Evolutionary conservation across 2,113 vertebrate genomes (phyloP).

Genomic region (Ibidorhyncha struthersii): DNA sequence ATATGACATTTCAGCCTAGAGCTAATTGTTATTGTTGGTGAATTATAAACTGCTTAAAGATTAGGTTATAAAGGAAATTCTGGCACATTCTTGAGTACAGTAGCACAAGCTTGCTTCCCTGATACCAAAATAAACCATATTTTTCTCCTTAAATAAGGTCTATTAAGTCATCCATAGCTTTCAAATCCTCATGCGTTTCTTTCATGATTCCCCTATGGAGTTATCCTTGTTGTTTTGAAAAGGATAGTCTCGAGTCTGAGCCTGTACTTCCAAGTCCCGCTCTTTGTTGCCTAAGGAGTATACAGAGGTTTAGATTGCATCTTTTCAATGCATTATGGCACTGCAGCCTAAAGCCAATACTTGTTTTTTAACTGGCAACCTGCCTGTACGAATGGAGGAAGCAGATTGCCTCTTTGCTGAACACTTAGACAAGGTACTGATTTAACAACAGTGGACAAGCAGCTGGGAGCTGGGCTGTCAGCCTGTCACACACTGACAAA

Average conservation of each 20-base stretch:
- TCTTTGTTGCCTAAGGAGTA: conserved; percentile 68
- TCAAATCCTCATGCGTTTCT: conserved; percentile 22
- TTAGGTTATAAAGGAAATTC: background rate
- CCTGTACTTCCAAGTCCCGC: conserved; percentile 58
- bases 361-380: conserved; percentile 79
- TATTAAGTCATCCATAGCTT: background rate
- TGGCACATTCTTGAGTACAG: background rate
- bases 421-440: conserved; percentile 85
- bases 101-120: background rate
- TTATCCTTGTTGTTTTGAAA: conserved; percentile 67
- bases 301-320: conserved; percentile 71
- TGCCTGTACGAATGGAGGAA: conserved; percentile 77
- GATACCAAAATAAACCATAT: background rate
- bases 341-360: conserved; percentile 77
- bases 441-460: conserved; percentile 95
- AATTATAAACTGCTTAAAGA: background rate
- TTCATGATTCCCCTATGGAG: conserved; percentile 45
- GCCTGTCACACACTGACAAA: conserved; percentile 95
- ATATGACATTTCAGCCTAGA: conserved; percentile 40
- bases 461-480: conserved; percentile 94
- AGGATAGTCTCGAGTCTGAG: conserved; percentile 59
- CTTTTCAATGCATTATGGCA: conserved; percentile 78
- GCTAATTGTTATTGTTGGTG: background rate
- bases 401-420: conserved; percentile 85
- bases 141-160: background rate